These are phyloP conservation scores for Burhinus oedicnemus DNA, from an alignment of 2,113 vertebrate species.

Conservation along the genomic window DNA sequence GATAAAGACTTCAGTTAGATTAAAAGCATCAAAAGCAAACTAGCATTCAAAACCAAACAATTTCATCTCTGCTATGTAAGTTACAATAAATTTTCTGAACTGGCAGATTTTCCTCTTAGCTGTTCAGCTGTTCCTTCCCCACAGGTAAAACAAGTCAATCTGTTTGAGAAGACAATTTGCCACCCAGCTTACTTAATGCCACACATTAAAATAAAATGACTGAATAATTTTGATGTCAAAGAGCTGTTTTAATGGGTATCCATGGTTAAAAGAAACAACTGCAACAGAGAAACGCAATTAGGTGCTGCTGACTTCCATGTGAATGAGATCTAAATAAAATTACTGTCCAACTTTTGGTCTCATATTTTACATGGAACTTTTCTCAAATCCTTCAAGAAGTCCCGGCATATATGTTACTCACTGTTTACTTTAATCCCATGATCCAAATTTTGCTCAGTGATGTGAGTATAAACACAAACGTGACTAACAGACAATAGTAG, in stretches of 20 bases:
- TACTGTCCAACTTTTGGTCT: neutral
- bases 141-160: slow-evolving; percentile 60
- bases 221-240: slow-evolving; percentile 31
- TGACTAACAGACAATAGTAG: neutral
- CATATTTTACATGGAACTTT: neutral
- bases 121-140: slow-evolving; percentile 59
- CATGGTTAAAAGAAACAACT: neutral
- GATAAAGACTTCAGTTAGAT: slow-evolving; percentile 67
- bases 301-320: neutral
- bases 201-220: slow-evolving; percentile 47
- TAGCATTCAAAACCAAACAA: slow-evolving; percentile 62
- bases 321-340: slow-evolving; percentile 1
- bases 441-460: neutral
- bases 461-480: neutral
- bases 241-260: neutral
- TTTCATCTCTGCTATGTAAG: neutral
- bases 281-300: neutral
- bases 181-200: slow-evolving; percentile 44
- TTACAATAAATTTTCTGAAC: slow-evolving; percentile 51
- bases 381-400: neutral
- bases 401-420: neutral
- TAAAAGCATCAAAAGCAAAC: slow-evolving; percentile 62
- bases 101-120: slow-evolving; percentile 56
- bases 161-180: slow-evolving; percentile 47
- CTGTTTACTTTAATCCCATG: neutral